Base-by-base conservation (phyloP, 64 coral and sea anemone genomes). In the Stylophora pistillata region DNA sequence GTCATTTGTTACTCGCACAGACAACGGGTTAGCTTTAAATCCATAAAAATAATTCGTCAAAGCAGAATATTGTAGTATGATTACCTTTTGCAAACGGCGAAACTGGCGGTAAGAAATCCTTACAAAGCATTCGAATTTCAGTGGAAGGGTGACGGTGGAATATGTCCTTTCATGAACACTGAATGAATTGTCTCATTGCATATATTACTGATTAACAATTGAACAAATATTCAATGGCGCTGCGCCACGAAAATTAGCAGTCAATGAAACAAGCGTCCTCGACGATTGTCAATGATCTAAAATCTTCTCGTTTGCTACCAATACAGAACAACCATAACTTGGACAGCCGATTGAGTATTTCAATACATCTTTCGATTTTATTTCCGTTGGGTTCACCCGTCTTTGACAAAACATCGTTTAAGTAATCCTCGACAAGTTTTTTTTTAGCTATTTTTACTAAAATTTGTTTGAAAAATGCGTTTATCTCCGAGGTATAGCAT, bases 131-230 rank as follows among this genome's bases (percentile, higher is more conserved):
- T 47, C 37, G 37, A 47, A 7, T 47, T 47, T 47, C 37, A 47
- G 37, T 47, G 37, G 37, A 47, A 47, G 37, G 37, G n/a, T n/a
- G n/a, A n/a, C n/a, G n/a, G n/a, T n/a, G n/a, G n/a, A n/a, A n/a
- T n/a, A 82, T 80, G 23, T 37, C 10, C 1, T 9, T 30, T 62
- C 21, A 59, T 65, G 30, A 60, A 59, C 17, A 61, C 16, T 79
- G 27, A 5, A 61, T 15, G 33, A 3, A 27, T 9, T 16, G 64
- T 68, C 23, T 9, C 64, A 25, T 16, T 21, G 56, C n/a, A 80
- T 80, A 80, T 28, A 80, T 80, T 80, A 59, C 23, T 15, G 61
- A 80, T 61, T 13, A 80, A 80, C 26, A 12, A 16, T 61, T 9
- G 27, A 63, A 5, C 56, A 61, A 80, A 17, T 58, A 80, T 57